phyloP scores from a whole-genome alignment of 2,888 invertebrate genomes.

The Acleris holmiana region DNA sequence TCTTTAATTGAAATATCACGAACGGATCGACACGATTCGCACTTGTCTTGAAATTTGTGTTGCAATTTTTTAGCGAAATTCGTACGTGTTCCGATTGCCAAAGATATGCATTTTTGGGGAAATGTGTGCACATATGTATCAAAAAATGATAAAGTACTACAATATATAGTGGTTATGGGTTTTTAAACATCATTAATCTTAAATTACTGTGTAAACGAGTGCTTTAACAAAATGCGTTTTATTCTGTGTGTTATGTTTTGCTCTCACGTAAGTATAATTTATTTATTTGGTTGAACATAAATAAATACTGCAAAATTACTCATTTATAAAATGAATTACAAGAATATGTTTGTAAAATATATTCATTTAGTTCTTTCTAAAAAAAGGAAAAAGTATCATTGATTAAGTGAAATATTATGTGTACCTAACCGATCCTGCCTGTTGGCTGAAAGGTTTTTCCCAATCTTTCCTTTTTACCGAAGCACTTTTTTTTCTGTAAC shows the following conservation, averaged over 20 bases:
- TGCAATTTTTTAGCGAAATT: conserved; percentile 14
- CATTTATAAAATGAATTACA: too few species aligned
- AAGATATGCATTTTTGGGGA: conserved; percentile 10
- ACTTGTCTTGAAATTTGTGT: background rate
- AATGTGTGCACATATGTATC: conserved; percentile 8
- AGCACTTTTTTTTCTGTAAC: too few species aligned
- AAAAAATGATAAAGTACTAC: background rate
- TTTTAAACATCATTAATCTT: background rate
- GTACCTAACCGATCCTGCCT: too few species aligned
- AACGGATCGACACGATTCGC: conserved; percentile 1
- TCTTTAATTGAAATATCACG: background rate
- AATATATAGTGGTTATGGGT: conserved; percentile 13
- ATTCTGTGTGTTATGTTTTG: background rate
- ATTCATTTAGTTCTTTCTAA: too few species aligned
- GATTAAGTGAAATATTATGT: too few species aligned
- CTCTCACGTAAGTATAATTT: background rate
- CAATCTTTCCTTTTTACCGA: too few species aligned
- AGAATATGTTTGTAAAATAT: too few species aligned
- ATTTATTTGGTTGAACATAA: background rate
- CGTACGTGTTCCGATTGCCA: conserved; percentile 11
- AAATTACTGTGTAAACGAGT: background rate
- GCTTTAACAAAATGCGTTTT: background rate
- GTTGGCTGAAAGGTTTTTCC: too few species aligned
- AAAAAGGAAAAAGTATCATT: too few species aligned
- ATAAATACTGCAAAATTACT: too few species aligned